Base-by-base conservation (phyloP, 1,140 invertebrate species). In the Caenorhabditis briggsae region DNA sequence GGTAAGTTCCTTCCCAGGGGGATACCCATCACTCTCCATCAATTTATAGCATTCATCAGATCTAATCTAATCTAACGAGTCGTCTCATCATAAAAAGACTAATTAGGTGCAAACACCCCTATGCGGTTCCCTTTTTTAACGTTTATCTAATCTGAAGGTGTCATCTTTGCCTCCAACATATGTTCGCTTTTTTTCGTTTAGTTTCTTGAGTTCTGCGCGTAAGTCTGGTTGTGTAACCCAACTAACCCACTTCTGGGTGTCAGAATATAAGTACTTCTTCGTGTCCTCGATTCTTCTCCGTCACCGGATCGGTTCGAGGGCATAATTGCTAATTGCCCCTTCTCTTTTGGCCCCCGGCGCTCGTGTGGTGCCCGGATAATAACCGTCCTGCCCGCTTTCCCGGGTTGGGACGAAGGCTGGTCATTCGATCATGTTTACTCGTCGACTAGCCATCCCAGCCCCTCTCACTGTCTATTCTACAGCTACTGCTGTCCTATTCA, bases 341-440 rank as follows among this genome's bases (percentile, higher is more conserved):
- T 61, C 59, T 16, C 59, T 50, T 41, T 78, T 78, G 70, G 70
- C 46, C 70, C 70, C 70, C 33, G 33, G 33, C 33, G 11, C n/a
- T 50, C 46, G 70, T n/a, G 33, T 33, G 33, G 33, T 78, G 70
- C 70, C 70, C 70, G 46, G 70, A 78, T 78, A 78, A 78, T 78
- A 78, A 78, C 70, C 70, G 43, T 78, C 70, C 70, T 78, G 70
- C 70, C 70, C 70, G 70, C 46, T 78, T 78, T 78, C 70, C 70
- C 70, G 70, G 70, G 70, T 12, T 48, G 46, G 46, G 70, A 50
- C 18, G 65, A 74, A 74, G 43, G 70, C 70, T 78, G 70, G 70
- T 78, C 70, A 78, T 78, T 78, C 46, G 70, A 78, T 78, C 70
- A 46, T 78, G 70, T 78, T 78, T 78, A 78, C 70, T 78, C 70